Conservation (phyloP, 2,888 invertebrate genomes). For the Keiferia lycopersicella region DNA sequence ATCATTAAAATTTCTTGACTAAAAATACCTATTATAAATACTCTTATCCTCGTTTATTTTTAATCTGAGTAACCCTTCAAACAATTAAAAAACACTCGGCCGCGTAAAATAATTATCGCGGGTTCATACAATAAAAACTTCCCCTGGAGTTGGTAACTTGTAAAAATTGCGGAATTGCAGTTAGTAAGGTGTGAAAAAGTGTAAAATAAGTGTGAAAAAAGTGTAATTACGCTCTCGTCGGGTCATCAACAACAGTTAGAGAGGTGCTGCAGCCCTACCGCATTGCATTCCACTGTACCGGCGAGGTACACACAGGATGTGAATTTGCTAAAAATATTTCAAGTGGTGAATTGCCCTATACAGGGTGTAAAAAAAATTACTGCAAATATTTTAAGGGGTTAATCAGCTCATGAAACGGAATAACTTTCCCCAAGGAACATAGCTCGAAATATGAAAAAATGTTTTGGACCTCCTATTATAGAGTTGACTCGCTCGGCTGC, state of each 20-base stretch:
- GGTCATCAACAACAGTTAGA: constrained; percentile 77
- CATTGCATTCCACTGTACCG: constrained; percentile 1
- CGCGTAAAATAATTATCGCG: constrained; percentile 18
- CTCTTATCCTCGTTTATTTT: not conserved
- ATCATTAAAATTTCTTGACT: not conserved
- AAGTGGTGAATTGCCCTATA: too few species aligned
- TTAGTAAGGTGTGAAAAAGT: constrained; percentile 60
- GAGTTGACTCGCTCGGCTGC: too few species aligned
- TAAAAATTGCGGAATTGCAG: constrained; percentile 71
- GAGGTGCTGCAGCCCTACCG: constrained; percentile 30
- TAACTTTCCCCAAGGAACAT: too few species aligned
- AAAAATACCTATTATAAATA: not conserved
- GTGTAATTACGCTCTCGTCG: constrained; percentile 73
- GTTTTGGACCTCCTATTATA: too few species aligned
- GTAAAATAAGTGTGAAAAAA: constrained; percentile 41
- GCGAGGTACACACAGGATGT: too few species aligned
- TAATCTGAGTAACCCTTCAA: not conserved
- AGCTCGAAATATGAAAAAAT: too few species aligned
- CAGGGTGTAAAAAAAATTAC: too few species aligned
- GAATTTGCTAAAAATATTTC: too few species aligned
- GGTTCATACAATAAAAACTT: constrained; percentile 31
- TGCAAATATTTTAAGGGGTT: too few species aligned
- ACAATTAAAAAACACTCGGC: constrained; percentile 10
- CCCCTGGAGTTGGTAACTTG: constrained; percentile 50
- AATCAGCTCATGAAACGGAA: too few species aligned